phyloP scores from a whole-genome alignment of 1,140 invertebrate species.

The Danaus melanippus region DNA sequence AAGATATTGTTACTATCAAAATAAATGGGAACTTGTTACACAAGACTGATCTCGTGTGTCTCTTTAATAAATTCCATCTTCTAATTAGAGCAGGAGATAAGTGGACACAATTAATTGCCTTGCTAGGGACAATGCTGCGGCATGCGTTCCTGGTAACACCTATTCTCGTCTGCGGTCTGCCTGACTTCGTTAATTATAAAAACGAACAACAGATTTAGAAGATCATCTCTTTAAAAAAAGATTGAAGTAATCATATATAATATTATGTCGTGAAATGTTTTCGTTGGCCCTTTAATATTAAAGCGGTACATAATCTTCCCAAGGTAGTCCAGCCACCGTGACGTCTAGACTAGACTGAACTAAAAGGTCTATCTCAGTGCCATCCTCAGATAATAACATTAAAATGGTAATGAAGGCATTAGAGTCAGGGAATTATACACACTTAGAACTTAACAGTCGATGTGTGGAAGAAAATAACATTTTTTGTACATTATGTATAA shows the following conservation, averaged over 20 bases:
- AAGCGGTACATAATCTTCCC: too few species aligned
- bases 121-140: conserved; percentile 18
- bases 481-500: too few species aligned
- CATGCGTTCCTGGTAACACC: conserved; percentile 4
- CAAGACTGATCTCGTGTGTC: conserved; percentile 1
- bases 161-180: neutral
- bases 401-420: conserved; percentile 44
- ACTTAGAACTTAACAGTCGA: too few species aligned
- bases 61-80: conserved; percentile 15
- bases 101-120: conserved; percentile 14
- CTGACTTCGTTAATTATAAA: too few species aligned
- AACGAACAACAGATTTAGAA: neutral
- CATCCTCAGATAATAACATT: conserved; percentile 52
- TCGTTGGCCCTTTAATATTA: too few species aligned
- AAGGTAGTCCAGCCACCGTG: conserved; percentile 29
- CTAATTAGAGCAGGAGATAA: conserved; percentile 16
- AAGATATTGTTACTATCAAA: too few species aligned
- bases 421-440: too few species aligned
- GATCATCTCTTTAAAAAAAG: too few species aligned
- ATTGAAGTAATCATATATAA: too few species aligned
- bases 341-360: conserved; percentile 59
- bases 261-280: too few species aligned
- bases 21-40: too few species aligned
- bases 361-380: conserved; percentile 43
- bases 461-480: too few species aligned